Percentiles rank a stretch among this genome's conserved stretches.
phyloP scores from a whole-genome alignment of 2,797 vertebrate species.

The Halcyon leucocephala region DNA sequence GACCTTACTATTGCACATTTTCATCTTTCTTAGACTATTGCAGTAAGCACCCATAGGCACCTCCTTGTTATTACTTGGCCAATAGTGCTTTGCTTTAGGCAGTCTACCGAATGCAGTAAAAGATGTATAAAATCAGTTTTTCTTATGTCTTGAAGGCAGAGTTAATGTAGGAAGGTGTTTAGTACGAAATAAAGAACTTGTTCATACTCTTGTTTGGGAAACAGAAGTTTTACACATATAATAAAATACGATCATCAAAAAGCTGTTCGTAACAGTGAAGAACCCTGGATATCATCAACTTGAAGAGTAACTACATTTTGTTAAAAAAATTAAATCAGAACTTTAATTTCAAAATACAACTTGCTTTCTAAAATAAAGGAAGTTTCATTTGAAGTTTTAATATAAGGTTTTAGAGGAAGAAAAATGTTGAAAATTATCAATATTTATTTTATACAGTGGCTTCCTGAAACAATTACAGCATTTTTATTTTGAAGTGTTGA shows the following conservation, averaged over 20 bases:
- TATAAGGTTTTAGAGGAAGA: neutral
- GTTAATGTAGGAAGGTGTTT: neutral
- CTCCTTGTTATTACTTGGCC: neutral
- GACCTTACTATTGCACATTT: neutral
- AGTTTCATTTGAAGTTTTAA: neutral
- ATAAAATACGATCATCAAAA: neutral
- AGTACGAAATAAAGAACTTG: neutral
- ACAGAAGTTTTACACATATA: neutral
- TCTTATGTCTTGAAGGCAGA: neutral
- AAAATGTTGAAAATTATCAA: neutral
- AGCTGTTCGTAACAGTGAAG: neutral
- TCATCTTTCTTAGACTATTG: neutral
- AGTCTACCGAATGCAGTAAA: neutral
- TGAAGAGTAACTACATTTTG: neutral
- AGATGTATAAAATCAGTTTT: neutral
- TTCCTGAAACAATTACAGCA: neutral
- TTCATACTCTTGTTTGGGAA: neutral
- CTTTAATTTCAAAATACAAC: neutral
- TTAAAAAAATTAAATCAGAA: neutral
- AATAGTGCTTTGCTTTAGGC: neutral
- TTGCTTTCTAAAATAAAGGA: neutral
- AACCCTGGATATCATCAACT: neutral
- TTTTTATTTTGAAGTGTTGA: neutral
- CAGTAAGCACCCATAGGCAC: neutral
- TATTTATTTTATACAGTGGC: neutral